Base-by-base conservation (phyloP, 2,113 vertebrate genomes). In the Geothlypis trichas region DNA sequence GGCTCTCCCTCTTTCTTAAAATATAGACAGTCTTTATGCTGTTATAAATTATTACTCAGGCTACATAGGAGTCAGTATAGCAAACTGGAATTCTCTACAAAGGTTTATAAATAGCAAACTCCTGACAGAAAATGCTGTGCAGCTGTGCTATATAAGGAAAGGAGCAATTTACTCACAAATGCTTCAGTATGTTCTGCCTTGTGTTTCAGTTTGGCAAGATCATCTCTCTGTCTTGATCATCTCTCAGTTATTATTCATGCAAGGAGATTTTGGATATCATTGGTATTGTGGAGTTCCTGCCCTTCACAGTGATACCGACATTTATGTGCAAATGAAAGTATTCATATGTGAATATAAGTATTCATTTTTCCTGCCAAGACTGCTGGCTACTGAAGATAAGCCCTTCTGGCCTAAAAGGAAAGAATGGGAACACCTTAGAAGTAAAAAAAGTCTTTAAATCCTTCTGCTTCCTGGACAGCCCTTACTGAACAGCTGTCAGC, bases 41-140 rank as follows among this genome's bases (percentile, higher is more conserved):
- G 20, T 75, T 78, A 81, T 57, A 92, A 75, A 66, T 84, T 88
- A 88, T 90, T 90, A 89, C 57, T 95, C n/a, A 58, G 46, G 30
- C 67, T 82, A 84, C 71, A 73, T 33, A 59, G 33, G 37, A 92
- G 39, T 67, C 69, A 65, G 20, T 61, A 49, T 54, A 89, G 57
- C 89, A 82, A 82, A 87, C 30, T 68, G 24, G 31, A 93, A 68
- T 95, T 84, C 54, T 74, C 49, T 76, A 62, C n/a, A 66, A 82
- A 87, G 42, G 11, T 78, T 95, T 75, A 75, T 84, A 92, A 87
- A 83, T 69, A 90, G 67, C 49, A 77, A 89, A 72, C 0, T 0
- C 15, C 49, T 57, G 37, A 76, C 17, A 91, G 74, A 81, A 72
- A 89, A 91, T 41, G 7, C n/a, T 66, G 44, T 75, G 31, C 35